Conservation (phyloP, 2,888 invertebrate species). For the Aphidius colemani region DNA sequence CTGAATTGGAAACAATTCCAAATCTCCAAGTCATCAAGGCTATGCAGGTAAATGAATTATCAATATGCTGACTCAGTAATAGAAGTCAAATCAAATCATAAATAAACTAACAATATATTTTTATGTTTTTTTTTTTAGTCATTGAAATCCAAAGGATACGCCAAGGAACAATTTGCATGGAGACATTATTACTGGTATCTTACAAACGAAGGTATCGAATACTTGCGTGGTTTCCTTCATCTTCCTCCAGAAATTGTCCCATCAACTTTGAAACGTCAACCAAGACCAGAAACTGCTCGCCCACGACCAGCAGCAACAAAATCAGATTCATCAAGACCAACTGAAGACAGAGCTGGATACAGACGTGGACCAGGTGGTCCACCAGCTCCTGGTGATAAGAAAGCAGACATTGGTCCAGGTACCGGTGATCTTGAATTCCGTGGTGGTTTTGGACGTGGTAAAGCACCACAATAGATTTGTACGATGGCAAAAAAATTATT, state of each 20-base stretch:
- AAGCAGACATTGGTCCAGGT: conserved; percentile 96
- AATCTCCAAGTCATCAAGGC: conserved; percentile 99
- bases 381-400: conserved; percentile 80
- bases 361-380: conserved; percentile 73
- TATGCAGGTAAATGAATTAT: conserved; percentile 70
- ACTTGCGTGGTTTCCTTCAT: conserved; percentile 92
- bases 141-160: conserved; percentile 93
- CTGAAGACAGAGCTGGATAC: conserved; percentile 84
- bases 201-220: conserved; percentile 98
- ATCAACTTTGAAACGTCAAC: conserved; percentile 91
- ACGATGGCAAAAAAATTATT: conserved; percentile 28
- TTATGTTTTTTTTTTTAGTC: conserved; percentile 64
- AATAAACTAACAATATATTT: background rate
- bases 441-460: conserved; percentile 61
- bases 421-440: conserved; percentile 90
- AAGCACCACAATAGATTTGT: conserved; percentile 49
- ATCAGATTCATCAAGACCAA: conserved; percentile 72
- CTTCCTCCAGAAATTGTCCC: conserved; percentile 99
- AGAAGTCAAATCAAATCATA: background rate
- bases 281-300: conserved; percentile 82
- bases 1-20: conserved; percentile 91
- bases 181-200: conserved; percentile 99
- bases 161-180: conserved; percentile 99
- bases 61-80: background rate
- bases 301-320: conserved; percentile 74